A percentile compares a stretch with the other conserved stretches of the same genome.
Evolutionary conservation across 1,140 invertebrate genomes (phyloP).

Genomic region (Yoshiicerus persimilis): DNA sequence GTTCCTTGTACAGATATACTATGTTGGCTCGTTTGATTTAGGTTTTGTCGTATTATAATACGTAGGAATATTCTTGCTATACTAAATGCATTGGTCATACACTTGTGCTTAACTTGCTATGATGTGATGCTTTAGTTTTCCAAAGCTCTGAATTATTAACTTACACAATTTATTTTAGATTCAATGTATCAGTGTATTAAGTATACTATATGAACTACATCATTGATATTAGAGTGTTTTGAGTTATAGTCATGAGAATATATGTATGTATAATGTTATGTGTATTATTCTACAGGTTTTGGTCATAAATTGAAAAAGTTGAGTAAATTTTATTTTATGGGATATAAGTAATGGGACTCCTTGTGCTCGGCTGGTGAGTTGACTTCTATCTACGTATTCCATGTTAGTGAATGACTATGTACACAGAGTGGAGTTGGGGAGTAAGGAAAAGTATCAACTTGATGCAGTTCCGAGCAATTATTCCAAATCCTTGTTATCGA

Average conservation of each 20-base stretch:
- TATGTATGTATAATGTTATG: constrained; percentile 1
- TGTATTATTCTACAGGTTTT: constrained; percentile 39
- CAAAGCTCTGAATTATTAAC: no score
- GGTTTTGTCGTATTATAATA: not conserved
- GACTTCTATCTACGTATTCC: not conserved
- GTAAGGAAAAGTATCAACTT: not conserved
- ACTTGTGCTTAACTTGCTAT: no score
- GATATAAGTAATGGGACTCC: constrained; percentile 33
- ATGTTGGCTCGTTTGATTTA: not conserved
- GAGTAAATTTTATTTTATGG: constrained; percentile 42
- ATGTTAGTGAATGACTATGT: not conserved
- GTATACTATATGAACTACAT: no score
- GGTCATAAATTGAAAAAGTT: constrained; percentile 37
- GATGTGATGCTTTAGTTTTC: not conserved
- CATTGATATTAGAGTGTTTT: not conserved
- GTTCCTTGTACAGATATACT: no score
- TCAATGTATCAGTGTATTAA: not conserved
- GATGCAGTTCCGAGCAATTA: constrained; percentile 23
- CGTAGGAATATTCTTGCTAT: not conserved
- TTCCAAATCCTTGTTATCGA: constrained; percentile 30
- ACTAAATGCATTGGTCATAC: not conserved
- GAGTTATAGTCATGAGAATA: not conserved
- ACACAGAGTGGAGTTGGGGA: not conserved
- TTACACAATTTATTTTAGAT: not conserved
- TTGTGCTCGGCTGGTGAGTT: not conserved